These are phyloP conservation scores for Agonum fuliginosum DNA, from an alignment of 2,888 invertebrate species.

Conservation along the genomic window DNA sequence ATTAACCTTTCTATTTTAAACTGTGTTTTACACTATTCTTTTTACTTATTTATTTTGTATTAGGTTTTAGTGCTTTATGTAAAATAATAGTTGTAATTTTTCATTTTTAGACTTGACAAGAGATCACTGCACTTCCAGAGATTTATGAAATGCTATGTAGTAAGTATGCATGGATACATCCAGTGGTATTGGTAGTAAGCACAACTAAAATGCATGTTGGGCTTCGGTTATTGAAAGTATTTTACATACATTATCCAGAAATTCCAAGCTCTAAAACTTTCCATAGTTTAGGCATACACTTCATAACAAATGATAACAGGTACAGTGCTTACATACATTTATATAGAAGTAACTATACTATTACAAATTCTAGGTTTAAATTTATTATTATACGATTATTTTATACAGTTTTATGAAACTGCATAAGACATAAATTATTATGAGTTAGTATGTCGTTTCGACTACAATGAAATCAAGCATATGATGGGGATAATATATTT, in stretches of 20 bases:
- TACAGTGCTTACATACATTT: background rate
- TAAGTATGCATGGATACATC: constrained; percentile 71
- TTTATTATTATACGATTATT: constrained; percentile 16
- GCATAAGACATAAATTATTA: background rate
- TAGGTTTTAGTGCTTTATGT: constrained; percentile 48
- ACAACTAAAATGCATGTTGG: constrained; percentile 50
- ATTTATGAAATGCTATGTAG: constrained; percentile 76
- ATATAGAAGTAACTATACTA: background rate
- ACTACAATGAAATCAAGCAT: background rate
- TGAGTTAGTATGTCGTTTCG: too few relatives aligned
- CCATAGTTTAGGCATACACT: background rate
- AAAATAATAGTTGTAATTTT: constrained; percentile 57
- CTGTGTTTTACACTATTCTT: constrained; percentile 27
- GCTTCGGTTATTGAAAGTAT: constrained; percentile 15
- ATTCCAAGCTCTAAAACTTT: background rate
- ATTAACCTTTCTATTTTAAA: constrained; percentile 46
- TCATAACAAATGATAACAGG: constrained; percentile 29
- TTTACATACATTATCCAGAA: background rate
- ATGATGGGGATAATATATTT: background rate
- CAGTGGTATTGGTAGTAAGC: constrained; percentile 45
- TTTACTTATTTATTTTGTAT: constrained; percentile 35
- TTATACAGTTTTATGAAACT: background rate
- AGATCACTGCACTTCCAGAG: constrained; percentile 68
- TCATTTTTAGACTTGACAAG: constrained; percentile 60
- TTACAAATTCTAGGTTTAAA: constrained; percentile 11